Conservation (phyloP, 2,113 vertebrate genomes). For the Steatornis caripensis region DNA sequence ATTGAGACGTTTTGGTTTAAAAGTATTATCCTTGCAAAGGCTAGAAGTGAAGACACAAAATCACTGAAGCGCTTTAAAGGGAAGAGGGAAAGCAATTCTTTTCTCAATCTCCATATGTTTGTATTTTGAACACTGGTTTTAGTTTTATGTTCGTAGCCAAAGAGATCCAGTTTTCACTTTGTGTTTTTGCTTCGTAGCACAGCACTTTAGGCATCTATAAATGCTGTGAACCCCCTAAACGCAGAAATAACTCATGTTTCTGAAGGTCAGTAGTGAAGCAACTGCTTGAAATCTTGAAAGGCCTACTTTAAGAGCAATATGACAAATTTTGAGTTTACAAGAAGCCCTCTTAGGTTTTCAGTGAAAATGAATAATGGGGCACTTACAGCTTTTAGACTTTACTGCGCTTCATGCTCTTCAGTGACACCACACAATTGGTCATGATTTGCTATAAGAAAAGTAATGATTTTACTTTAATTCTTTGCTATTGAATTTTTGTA, state of each 20-base stretch:
- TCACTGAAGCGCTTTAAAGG: neutral
- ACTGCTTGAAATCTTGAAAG: neutral
- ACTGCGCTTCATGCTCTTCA: neutral
- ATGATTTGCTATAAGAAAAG: constrained; percentile 13
- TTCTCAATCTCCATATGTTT: neutral
- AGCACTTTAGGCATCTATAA: neutral
- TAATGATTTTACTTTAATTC: constrained; percentile 41
- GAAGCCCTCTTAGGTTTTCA: constrained; percentile 6
- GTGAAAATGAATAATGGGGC: constrained; percentile 17
- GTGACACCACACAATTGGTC: neutral
- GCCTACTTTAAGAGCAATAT: neutral
- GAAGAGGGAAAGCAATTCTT: neutral
- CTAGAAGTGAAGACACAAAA: neutral
- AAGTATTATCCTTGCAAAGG: neutral
- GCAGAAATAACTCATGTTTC: neutral
- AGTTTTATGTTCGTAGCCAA: neutral
- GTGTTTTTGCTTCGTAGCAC: neutral
- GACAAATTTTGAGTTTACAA: constrained; percentile 1
- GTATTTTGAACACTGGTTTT: neutral
- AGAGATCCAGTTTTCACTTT: neutral
- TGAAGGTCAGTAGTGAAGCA: neutral
- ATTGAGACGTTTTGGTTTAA: neutral
- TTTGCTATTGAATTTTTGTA: neutral
- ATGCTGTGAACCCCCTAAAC: neutral
- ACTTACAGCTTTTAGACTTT: constrained; percentile 22